Conservation (phyloP, 2,113 vertebrate genomes). For the Pica pica region DNA sequence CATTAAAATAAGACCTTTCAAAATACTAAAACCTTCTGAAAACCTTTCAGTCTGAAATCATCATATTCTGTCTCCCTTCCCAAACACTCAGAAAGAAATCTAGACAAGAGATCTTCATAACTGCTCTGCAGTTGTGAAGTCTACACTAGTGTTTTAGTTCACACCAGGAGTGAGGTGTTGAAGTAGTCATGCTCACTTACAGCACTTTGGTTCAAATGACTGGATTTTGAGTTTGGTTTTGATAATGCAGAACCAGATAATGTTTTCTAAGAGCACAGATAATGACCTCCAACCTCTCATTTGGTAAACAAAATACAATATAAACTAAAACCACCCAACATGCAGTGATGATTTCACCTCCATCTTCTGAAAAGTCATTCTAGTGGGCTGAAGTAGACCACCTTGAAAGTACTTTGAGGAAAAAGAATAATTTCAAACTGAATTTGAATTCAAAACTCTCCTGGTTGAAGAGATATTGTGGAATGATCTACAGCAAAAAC, state of each 20-base stretch:
- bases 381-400: neutral
- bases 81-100: neutral
- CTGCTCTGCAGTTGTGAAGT: neutral
- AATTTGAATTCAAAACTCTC: neutral
- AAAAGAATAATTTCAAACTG: neutral
- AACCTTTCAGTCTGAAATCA: neutral
- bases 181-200: neutral
- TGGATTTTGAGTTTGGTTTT: neutral
- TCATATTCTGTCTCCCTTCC: neutral
- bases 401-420: neutral
- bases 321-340: neutral
- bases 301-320: neutral
- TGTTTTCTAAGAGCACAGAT: neutral
- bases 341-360: neutral
- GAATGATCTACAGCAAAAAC: neutral
- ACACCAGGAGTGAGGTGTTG: neutral
- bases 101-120: neutral
- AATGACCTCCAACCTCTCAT: neutral
- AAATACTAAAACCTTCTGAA: neutral
- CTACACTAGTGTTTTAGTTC: neutral
- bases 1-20: neutral
- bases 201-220: neutral
- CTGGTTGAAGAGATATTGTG: neutral
- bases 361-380: neutral
- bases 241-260: neutral